Evolutionary conservation across 2,888 invertebrate species (phyloP), one percentile per base, ranked within the genome.

Genomic region (Ariolimax columbianus): DNA sequence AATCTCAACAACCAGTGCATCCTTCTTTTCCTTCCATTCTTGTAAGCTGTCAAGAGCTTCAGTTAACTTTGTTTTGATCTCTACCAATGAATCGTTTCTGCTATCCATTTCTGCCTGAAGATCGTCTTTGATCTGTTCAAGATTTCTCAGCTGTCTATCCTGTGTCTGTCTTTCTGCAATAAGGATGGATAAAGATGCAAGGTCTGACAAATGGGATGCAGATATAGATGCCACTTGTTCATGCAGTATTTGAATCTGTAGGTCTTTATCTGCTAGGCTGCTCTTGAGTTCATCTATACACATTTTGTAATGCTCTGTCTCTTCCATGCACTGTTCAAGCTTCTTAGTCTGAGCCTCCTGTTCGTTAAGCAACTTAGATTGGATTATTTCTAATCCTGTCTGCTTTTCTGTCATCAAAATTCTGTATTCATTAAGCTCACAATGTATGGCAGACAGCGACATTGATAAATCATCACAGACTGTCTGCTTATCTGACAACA

Each of bases 201-300:
- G 43, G 17, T 75, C 59, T 19, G 86, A 86, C 23, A 72, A 55
- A 11, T 84, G 59, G 23, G 51, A 47, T 26, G 36, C 30, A 38
- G 80, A 59, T n/a, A 84, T 38, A 47, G 75, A 47, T 26, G 26
- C 17, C 23, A 40, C 6, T 55, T 78, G 55, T 47, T 78, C 86
- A 26, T 70, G 38, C 17, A 86, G n/a, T 11, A 73, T 81, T 19
- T 47, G 43, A 43, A 77, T 70, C 66, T 86, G 83, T 0, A 63
- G n/a, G 19, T 81, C 72, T 23, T 43, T 84, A 33, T 81, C 55
- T 23, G 38, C 19, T 19, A 78, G 33, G 23, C 38, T 43, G 23
- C 59, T 66, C 7, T 75, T 43, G 38, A 82, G 66, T 43, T 84
- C 72, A 6, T 73, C 72, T 6, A 82, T 38, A 59, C 36, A 1